These are phyloP conservation scores for Mythimna impura DNA, from an alignment of 2,888 invertebrate genomes.

Conservation along the genomic window DNA sequence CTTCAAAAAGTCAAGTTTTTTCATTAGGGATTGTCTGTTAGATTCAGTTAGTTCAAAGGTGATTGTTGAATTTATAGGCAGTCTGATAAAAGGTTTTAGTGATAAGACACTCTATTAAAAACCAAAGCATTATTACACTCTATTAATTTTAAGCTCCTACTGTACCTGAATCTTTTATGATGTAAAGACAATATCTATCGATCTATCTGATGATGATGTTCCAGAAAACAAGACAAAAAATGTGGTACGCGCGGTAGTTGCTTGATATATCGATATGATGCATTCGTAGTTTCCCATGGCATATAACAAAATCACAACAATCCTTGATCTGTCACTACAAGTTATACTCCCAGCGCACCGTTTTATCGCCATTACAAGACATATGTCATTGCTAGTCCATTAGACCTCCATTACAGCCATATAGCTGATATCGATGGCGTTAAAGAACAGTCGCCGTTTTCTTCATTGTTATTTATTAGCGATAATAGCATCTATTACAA, in stretches of 20 bases:
- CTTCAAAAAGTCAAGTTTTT: no score
- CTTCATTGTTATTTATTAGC: slow-evolving; percentile 56
- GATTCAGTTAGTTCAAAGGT: no score
- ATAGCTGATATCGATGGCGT: slow-evolving; percentile 63
- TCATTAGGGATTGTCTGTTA: no score
- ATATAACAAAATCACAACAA: slow-evolving; percentile 17
- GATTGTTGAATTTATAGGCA: no score
- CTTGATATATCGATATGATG: neutral
- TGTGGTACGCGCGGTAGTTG: no score
- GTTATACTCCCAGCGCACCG: slow-evolving; percentile 39
- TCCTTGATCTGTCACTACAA: slow-evolving; percentile 55
- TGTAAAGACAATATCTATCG: no score
- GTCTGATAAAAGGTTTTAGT: no score
- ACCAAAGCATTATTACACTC: no score
- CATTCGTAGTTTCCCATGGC: slow-evolving; percentile 34
- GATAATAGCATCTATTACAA: slow-evolving; percentile 53
- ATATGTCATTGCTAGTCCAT: slow-evolving; percentile 56
- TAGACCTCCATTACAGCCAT: slow-evolving; percentile 62
- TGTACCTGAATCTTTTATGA: no score
- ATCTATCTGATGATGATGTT: neutral
- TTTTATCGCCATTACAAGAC: slow-evolving; percentile 43
- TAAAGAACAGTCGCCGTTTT: slow-evolving; percentile 65
- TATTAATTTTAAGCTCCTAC: no score
- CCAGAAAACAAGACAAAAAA: no score
- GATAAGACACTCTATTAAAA: no score